Percentiles rank a stretch among this genome's conserved stretches.
Evolutionary conservation across 2,113 vertebrate genomes (phyloP).

Genomic region (Chlorocebus sabaeus): DNA sequence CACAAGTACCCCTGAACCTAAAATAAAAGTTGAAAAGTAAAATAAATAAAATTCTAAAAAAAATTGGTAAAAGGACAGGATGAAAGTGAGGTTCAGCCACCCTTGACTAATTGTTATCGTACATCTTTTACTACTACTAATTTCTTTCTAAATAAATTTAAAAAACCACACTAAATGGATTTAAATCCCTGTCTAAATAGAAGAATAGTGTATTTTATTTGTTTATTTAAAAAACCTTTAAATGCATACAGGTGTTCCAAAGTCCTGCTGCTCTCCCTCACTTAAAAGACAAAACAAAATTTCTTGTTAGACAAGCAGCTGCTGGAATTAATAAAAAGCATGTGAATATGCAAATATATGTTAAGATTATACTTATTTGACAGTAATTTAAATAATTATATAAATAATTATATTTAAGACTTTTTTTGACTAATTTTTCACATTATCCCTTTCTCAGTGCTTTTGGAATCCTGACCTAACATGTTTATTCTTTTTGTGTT

Average conservation of each 20-base stretch:
- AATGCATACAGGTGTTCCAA: background rate
- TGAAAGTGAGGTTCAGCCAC: background rate
- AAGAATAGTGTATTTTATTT: background rate
- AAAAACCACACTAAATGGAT: background rate
- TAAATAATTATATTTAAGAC: background rate
- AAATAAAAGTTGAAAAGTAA: no score
- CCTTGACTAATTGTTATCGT: background rate
- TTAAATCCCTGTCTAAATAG: background rate
- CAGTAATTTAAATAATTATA: background rate
- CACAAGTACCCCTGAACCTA: no score
- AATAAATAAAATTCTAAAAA: background rate
- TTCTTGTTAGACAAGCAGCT: background rate
- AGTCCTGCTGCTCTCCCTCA: background rate
- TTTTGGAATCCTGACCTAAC: background rate
- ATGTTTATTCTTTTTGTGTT: background rate
- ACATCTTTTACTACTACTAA: background rate
- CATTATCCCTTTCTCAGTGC: background rate
- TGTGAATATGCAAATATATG: background rate
- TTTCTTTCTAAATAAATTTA: background rate
- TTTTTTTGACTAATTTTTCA: background rate
- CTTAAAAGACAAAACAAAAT: background rate
- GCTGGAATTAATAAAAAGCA: background rate
- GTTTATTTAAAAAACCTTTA: background rate
- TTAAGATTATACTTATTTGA: no score
- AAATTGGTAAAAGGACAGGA: background rate